These are phyloP conservation scores for Colaptes auratus DNA, from an alignment of 2,113 vertebrate species.

Conservation along the genomic window DNA sequence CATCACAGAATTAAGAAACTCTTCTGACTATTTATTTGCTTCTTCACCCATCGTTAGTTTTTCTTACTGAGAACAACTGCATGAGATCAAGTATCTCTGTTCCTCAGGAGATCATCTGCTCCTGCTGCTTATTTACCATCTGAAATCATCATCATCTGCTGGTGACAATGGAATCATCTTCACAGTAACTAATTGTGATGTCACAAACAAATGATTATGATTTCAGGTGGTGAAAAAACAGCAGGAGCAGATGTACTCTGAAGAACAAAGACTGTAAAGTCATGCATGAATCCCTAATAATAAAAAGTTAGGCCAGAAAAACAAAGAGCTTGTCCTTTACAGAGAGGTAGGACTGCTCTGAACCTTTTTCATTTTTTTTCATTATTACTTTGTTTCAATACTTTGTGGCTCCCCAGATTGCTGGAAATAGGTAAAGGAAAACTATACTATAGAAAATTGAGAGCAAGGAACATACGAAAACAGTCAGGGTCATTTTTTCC, in stretches of 20 bases:
- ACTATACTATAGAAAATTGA: background rate
- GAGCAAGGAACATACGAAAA: background rate
- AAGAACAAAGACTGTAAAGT: constrained; percentile 70
- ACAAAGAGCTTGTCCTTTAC: constrained; percentile 31
- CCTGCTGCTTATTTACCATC: constrained; percentile 71
- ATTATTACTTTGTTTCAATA: background rate
- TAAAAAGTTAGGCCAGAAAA: constrained; percentile 66
- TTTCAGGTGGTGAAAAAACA: constrained; percentile 75
- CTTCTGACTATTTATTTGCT: background rate
- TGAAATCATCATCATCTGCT: constrained; percentile 73
- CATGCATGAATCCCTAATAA: constrained; percentile 38
- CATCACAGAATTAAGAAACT: background rate
- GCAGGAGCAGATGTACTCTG: constrained; percentile 72
- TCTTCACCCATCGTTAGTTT: background rate
- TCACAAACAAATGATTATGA: constrained; percentile 72
- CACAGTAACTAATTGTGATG: constrained; percentile 67
- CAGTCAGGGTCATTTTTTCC: background rate
- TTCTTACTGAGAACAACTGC: background rate
- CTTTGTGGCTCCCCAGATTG: background rate
- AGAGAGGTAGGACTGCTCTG: constrained; percentile 14
- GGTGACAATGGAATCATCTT: constrained; percentile 67
- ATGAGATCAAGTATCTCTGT: constrained; percentile 62
- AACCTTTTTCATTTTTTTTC: background rate
- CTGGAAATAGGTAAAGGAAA: background rate
- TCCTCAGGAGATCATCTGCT: constrained; percentile 65